Percentiles rank a stretch among this genome's conserved stretches.
Conservation (phyloP, 2,113 vertebrate genomes). For the Paramormyrops kingsleyae region DNA sequence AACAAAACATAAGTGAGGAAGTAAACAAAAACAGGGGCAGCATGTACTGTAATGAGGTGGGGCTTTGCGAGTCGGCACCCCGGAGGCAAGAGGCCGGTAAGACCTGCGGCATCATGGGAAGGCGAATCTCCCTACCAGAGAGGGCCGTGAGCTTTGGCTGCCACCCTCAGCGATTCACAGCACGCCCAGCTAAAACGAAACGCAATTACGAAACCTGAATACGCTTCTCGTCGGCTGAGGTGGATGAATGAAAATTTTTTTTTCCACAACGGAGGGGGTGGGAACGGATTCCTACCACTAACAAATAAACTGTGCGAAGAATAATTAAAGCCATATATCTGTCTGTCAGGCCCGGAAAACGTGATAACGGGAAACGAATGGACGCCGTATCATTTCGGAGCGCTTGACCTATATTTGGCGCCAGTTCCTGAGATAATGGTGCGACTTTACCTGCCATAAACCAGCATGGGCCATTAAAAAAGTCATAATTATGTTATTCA, state of each 20-base stretch:
- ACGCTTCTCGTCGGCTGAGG: neutral
- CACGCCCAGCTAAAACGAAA: neutral
- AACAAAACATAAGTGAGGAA: neutral
- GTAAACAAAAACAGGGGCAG: neutral
- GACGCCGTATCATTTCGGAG: neutral
- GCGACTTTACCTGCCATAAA: neutral
- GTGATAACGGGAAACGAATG: neutral
- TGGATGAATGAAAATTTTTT: neutral
- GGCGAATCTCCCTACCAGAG: constrained; percentile 13
- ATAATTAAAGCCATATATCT: constrained; percentile 3
- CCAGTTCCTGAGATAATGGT: neutral
- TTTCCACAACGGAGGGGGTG: neutral
- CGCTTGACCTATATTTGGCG: neutral
- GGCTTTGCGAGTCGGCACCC: neutral
- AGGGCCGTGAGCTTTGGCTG: neutral
- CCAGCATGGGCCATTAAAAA: neutral
- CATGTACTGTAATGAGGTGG: neutral
- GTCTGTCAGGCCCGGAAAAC: neutral
- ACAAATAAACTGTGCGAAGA: neutral
- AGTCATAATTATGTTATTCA: constrained; percentile 1
- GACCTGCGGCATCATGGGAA: neutral
- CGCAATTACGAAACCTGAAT: neutral
- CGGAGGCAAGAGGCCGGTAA: neutral
- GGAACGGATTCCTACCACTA: neutral
- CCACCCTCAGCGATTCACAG: neutral